Percentiles rank a stretch among this genome's conserved stretches.
These are phyloP conservation scores for Tamias sibiricus DNA, from an alignment of 2,113 vertebrate species.

Conservation along the genomic window DNA sequence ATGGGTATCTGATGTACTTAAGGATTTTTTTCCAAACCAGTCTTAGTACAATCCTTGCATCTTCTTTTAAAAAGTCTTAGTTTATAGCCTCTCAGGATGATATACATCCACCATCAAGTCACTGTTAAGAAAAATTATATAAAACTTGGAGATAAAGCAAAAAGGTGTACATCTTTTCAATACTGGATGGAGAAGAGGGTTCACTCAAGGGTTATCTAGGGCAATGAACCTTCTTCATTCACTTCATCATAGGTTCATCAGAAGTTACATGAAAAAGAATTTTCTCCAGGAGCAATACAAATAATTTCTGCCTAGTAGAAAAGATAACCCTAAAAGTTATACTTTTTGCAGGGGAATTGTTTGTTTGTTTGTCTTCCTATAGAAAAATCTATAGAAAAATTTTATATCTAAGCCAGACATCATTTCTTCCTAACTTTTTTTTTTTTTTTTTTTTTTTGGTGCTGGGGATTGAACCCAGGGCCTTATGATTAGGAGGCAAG, in stretches of 20 bases:
- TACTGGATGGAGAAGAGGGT: background rate
- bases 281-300: constrained; percentile 3
- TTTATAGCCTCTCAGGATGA: background rate
- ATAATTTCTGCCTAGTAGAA: constrained; percentile 26
- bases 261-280: constrained; percentile 33
- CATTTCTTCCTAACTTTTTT: background rate
- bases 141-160: background rate
- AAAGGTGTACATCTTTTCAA: background rate
- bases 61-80: constrained; percentile 15
- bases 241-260: background rate
- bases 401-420: constrained; percentile 9
- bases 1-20: background rate
- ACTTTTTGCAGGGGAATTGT: background rate
- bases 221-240: background rate
- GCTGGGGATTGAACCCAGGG: too few species aligned
- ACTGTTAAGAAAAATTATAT: constrained; percentile 24
- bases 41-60: constrained; percentile 31
- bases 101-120: background rate
- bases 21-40: background rate
- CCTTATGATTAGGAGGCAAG: too few species aligned
- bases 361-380: background rate
- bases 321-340: background rate
- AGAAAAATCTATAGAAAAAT: background rate
- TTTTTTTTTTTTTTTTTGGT: too few species aligned
- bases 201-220: background rate